Evolutionary conservation across 2,113 vertebrate genomes (phyloP).

Genomic region (Tetrax tetrax): DNA sequence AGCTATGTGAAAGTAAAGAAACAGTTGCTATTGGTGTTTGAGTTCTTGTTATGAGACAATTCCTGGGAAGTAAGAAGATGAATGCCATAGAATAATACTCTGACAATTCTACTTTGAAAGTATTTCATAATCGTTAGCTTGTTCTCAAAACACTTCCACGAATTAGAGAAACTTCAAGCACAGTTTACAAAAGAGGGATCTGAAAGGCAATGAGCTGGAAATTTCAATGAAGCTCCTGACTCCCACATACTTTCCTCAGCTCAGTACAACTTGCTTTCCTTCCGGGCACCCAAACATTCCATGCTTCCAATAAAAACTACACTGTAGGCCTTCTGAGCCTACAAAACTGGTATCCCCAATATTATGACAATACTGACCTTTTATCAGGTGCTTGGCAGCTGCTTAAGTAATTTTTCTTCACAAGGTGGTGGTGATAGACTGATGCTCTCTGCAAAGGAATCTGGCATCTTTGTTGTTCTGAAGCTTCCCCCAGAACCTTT

Average conservation of each 20-base stretch:
- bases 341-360: background rate
- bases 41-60: background rate
- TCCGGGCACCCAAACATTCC: background rate
- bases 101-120: background rate
- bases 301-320: background rate
- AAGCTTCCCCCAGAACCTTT: background rate
- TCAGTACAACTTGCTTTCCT: background rate
- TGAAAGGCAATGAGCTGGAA: slow-evolving; percentile 5
- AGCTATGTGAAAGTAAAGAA: background rate
- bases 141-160: background rate
- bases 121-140: background rate
- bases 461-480: background rate
- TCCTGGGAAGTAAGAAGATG: background rate
- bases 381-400: background rate
- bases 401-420: background rate
- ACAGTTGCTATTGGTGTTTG: background rate
- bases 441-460: background rate
- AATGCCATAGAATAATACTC: background rate
- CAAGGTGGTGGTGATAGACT: background rate
- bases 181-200: background rate
- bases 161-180: background rate
- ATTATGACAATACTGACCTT: background rate
- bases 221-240: background rate
- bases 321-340: background rate
- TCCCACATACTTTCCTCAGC: background rate